Evolutionary conservation across 2,113 vertebrate genomes (phyloP).

Genomic region (Sylvilagus bachmani): DNA sequence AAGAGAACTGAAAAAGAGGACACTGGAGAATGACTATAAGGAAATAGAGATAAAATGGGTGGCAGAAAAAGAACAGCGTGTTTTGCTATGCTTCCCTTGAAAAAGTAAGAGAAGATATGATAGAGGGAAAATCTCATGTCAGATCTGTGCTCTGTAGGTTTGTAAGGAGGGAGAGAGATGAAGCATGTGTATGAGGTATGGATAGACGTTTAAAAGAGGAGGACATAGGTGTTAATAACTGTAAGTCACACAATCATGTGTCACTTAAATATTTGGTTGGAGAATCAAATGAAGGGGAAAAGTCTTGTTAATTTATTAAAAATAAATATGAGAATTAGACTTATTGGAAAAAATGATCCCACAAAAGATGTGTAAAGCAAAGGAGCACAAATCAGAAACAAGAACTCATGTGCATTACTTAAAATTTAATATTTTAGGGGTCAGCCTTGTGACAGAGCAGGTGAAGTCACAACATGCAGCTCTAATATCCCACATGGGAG

Average conservation of each 20-base stretch:
- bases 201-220: neutral
- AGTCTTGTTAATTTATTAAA: neutral
- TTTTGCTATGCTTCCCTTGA: neutral
- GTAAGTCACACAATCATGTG: neutral
- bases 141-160: neutral
- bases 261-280: neutral
- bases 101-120: neutral
- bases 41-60: neutral
- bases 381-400: neutral
- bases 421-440: too few relatives aligned
- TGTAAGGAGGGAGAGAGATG: neutral
- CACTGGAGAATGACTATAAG: neutral
- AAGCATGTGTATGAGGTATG: neutral
- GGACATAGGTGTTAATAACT: neutral
- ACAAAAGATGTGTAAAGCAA: constrained; percentile 2
- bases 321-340: constrained; percentile 12
- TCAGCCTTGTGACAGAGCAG: too few relatives aligned
- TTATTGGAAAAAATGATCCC: neutral
- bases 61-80: neutral
- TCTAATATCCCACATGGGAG: too few relatives aligned
- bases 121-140: neutral
- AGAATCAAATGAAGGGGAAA: neutral
- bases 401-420: neutral
- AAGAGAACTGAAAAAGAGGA: neutral
- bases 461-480: too few relatives aligned